Evolutionary conservation across 1,140 invertebrate genomes (phyloP), one percentile per base, ranked within the genome.

Genomic region (Agrypnia vestita): DNA sequence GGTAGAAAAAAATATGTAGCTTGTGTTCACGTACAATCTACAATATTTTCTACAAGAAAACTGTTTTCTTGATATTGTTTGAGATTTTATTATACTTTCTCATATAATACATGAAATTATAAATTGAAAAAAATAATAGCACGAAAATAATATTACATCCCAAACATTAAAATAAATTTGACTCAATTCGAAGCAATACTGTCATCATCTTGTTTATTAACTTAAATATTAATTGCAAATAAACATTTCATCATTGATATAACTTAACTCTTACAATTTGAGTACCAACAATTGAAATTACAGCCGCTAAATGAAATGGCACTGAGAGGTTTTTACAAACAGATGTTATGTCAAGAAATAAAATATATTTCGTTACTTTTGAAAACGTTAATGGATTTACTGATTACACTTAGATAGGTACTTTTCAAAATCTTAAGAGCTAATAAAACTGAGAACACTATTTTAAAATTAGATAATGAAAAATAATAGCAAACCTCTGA

Each of bases 301-400:
- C 64, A 69, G 64, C 64, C 64, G 64, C 7, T 47, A 11, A 47
- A 69, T 17, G 43, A 69, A 69, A 69, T 69, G 64, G 64, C 64
- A 69, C 64, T 69, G 44, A 7, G n/a, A 59, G 55, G 55, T 59
- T 21, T 59, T 59, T 19, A 59, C 21, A 19, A 59, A 59, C 55
- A 59, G 21, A 9, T 53, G n/a, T 19, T 59, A n/a, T 55, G n/a
- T 55, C n/a, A 17, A 59, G 55, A 21, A 59, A 59, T 59, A 59
- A 19, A 19, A 59, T 17, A 59, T n/a, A 17, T 19, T 35, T 59
- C 10, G 55, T 59, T 17, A 21, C 15, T 59, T 59, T 59, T 15
- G 17, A 59, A 59, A 59, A 21, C 9, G 17, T 13, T 25, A 64
- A 35, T 64, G 1, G 25, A 35, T 35, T 35, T 35, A 35, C 25